These are phyloP conservation scores for Pangasius mekongensis DNA, from an alignment of 2,797 vertebrate species.

Conservation along the genomic window DNA sequence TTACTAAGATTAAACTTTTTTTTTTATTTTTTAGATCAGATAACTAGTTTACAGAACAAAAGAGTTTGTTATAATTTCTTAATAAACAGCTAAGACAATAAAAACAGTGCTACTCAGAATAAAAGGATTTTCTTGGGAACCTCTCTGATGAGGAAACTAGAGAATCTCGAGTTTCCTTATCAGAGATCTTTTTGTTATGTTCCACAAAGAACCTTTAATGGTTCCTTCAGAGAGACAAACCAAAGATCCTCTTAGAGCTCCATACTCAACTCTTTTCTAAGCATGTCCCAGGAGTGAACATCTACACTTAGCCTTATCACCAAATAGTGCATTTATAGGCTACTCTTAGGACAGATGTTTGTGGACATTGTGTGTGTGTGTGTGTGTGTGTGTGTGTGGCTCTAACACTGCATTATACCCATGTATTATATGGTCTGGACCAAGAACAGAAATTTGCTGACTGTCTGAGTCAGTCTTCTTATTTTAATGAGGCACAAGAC, in stretches of 20 bases:
- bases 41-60: neutral
- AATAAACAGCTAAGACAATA: neutral
- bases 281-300: neutral
- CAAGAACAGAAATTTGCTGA: neutral
- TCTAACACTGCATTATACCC: neutral
- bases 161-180: neutral
- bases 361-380: neutral
- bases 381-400: neutral
- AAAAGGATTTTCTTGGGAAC: neutral
- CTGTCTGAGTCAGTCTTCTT: neutral
- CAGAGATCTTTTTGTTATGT: neutral
- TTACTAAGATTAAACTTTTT: neutral
- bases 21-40: neutral
- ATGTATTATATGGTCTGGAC: neutral
- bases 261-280: neutral
- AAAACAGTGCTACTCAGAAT: neutral
- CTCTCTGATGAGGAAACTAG: neutral
- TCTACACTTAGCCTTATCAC: neutral
- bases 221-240: neutral
- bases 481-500: slow-evolving; percentile 7
- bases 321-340: neutral
- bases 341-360: neutral
- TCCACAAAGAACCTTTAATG: neutral
- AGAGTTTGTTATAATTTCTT: neutral
- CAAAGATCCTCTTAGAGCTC: neutral